Base-by-base conservation (phyloP, 1,140 invertebrate genomes). In the Andrena cerasifolii region DNA sequence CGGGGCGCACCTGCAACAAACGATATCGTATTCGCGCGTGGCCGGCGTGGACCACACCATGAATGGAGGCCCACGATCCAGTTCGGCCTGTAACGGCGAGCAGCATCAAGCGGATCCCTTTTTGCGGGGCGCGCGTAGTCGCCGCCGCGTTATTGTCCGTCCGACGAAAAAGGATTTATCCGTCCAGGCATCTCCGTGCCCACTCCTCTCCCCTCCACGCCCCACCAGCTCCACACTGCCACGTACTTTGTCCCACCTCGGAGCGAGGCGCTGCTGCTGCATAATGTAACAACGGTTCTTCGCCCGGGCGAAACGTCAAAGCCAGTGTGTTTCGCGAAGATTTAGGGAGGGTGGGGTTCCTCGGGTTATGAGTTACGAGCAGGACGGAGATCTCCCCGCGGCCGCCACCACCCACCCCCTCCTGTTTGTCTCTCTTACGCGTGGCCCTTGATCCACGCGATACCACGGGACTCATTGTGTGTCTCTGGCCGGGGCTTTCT, bases 301-400 rank as follows among this genome's bases (percentile, higher is more conserved):
- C 79, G 78, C 77, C 78, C 33, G 77, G 82, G 80, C 86, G 82
- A 88, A 85, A 88, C 88, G 87, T 88, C 87, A 88, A 88, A 89
- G 79, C 65, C 87, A 89, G 80, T 85, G 83, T 86, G 82, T 85
- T 87, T 83, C 86, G 80, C 80, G 66, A 82, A 87, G 87, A 88
- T 88, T 87, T 87, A 88, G 74, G 77, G 75, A 78, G 81, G 74
- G 71, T 83, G 86, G 79, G 79, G 84, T 80, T 85, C 74, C 84
- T 80, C 82, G 78, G 80, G 80, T 86, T 88, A 86, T 89, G 88
- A 89, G 85, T 89, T 89, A 89, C 85, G 86, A 83, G 68, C 83
- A 36, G 76, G 72, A 80, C 80, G 68, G 78, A n/a, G n/a, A 80
- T 86, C 66, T 51, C 58, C 62, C 76, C 66, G 58, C 79, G 70